Conservation (phyloP, 2,113 vertebrate species). For the Callipepla squamata region DNA sequence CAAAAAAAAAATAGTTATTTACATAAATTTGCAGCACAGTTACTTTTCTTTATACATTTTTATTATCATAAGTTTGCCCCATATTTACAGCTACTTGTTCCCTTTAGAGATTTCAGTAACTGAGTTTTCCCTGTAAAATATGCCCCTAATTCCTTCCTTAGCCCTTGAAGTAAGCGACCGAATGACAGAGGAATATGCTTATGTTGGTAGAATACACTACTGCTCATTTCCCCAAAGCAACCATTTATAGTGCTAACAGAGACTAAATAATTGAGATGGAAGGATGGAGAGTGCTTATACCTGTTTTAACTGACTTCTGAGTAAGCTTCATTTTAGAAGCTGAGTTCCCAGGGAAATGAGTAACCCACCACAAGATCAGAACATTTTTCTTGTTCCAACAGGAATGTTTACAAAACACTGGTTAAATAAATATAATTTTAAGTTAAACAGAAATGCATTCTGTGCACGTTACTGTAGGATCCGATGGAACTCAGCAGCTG, state of each 20-base stretch:
- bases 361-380: neutral
- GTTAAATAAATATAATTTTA: neutral
- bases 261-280: conserved; percentile 72
- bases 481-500: neutral
- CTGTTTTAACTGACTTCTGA: conserved; percentile 59
- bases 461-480: neutral
- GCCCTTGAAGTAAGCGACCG: conserved; percentile 60
- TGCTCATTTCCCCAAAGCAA: conserved; percentile 66
- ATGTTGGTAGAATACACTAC: conserved; percentile 24
- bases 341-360: conserved; percentile 30
- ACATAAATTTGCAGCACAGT: neutral
- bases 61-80: neutral
- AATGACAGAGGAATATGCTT: conserved; percentile 59
- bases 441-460: neutral
- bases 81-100: conserved; percentile 23
- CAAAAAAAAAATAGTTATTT: neutral
- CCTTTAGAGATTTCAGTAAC: conserved; percentile 40
- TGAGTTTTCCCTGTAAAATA: conserved; percentile 51
- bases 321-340: conserved; percentile 31
- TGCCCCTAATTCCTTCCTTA: conserved; percentile 58
- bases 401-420: neutral
- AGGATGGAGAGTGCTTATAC: conserved; percentile 54
- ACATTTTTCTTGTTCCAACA: conserved; percentile 19
- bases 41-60: neutral
- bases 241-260: conserved; percentile 27